These are phyloP conservation scores for Cremastinae sp. DNA, from an alignment of 2,888 invertebrate genomes.

Conservation along the genomic window DNA sequence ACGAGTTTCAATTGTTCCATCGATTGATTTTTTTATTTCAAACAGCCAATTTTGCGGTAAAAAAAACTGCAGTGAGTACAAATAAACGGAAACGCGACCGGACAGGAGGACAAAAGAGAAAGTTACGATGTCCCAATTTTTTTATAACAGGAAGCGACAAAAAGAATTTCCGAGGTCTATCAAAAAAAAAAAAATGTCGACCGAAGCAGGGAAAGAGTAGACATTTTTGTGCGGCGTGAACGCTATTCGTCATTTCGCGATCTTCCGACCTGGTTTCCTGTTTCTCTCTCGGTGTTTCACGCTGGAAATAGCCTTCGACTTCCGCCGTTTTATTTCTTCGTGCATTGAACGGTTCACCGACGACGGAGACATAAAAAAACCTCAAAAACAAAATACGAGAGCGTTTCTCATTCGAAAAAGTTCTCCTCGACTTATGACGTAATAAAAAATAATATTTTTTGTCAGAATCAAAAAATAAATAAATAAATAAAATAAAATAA, in stretches of 20 bases:
- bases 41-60: neutral
- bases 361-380: neutral
- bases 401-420: too few species aligned
- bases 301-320: constrained; percentile 22
- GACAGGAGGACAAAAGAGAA: constrained; percentile 13
- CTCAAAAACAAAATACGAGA: constrained; percentile 19
- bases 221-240: constrained; percentile 34
- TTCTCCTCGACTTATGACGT: neutral
- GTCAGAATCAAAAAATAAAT: too few species aligned
- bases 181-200: constrained; percentile 3
- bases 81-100: constrained; percentile 14
- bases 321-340: constrained; percentile 44
- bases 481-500: too few species aligned
- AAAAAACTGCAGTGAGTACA: constrained; percentile 5
- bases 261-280: constrained; percentile 55
- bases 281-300: constrained; percentile 29
- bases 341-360: constrained; percentile 32
- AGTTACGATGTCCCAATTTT: constrained; percentile 9
- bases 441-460: neutral
- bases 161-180: constrained; percentile 43
- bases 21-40: too few species aligned
- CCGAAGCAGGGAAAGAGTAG: constrained; percentile 34
- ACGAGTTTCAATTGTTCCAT: too few species aligned
- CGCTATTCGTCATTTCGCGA: constrained; percentile 54
- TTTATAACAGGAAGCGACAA: constrained; percentile 29